phyloP scores from a whole-genome alignment of 1,140 invertebrate species.

The Heliothis virescens region DNA sequence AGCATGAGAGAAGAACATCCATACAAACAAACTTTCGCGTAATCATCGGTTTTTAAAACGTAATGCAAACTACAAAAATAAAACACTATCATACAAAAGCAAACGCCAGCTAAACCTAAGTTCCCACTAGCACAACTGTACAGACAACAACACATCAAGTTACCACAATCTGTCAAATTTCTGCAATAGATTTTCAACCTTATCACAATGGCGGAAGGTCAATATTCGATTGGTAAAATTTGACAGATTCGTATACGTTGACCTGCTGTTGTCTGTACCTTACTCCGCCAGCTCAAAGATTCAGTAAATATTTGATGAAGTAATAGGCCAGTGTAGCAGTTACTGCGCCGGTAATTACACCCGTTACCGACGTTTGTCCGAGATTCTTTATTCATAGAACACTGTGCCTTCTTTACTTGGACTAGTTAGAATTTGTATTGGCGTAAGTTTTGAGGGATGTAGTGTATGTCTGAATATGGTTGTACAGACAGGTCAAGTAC shows the following conservation, averaged over 20 bases:
- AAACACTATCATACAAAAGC: no score
- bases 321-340: conserved; percentile 21
- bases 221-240: no score
- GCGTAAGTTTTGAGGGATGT: neutral
- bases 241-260: no score
- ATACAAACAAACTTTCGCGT: no score
- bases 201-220: no score
- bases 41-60: no score
- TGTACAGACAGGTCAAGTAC: no score
- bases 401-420: neutral
- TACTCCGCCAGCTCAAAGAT: neutral
- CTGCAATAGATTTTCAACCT: no score
- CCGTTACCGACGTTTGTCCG: conserved; percentile 9
- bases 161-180: no score
- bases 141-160: no score
- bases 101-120: neutral
- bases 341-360: conserved; percentile 20
- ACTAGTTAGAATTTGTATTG: neutral
- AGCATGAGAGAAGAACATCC: no score
- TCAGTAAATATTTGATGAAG: conserved; percentile 30
- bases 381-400: conserved; percentile 14
- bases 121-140: neutral
- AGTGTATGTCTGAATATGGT: neutral
- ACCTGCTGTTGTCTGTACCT: neutral
- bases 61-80: no score